Evolutionary conservation across 2,888 invertebrate species (phyloP).

Genomic region (Diadegma fenestrale): DNA sequence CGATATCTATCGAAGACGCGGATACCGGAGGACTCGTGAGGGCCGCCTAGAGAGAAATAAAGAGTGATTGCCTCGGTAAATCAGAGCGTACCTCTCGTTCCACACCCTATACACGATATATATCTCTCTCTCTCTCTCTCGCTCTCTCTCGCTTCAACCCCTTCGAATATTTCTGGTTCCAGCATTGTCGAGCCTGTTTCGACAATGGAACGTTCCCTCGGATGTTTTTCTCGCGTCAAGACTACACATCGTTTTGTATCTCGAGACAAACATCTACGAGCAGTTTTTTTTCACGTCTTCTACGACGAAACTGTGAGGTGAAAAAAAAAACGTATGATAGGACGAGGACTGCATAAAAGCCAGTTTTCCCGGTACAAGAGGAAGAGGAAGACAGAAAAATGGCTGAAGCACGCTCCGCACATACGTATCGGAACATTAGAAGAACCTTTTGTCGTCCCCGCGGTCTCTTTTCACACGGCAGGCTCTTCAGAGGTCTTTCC

Average conservation of each 20-base stretch:
- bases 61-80: constrained; percentile 85
- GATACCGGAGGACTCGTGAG: constrained; percentile 76
- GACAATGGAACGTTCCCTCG: constrained; percentile 60
- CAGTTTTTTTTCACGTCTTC: constrained; percentile 10
- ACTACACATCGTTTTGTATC: constrained; percentile 53
- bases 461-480: constrained; percentile 67
- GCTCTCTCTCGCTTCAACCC: background rate
- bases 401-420: constrained; percentile 78
- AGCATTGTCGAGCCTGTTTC: constrained; percentile 70
- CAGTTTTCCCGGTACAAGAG: constrained; percentile 44
- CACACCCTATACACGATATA: constrained; percentile 56
- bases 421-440: constrained; percentile 84
- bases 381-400: constrained; percentile 42
- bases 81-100: constrained; percentile 78
- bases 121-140: constrained; percentile 67
- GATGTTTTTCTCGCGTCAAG: constrained; percentile 31
- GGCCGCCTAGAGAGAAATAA: constrained; percentile 85
- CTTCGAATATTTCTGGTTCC: constrained; percentile 37
- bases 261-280: constrained; percentile 57
- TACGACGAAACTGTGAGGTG: constrained; percentile 30
- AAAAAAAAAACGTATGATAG: constrained; percentile 14
- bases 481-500: constrained; percentile 31
- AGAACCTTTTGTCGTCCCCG: constrained; percentile 77
- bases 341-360: constrained; percentile 67
- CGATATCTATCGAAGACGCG: constrained; percentile 84